Percentiles rank a stretch among this genome's conserved stretches.
phyloP scores from a whole-genome alignment of 2,888 invertebrate species.

The Lypha dubia region DNA sequence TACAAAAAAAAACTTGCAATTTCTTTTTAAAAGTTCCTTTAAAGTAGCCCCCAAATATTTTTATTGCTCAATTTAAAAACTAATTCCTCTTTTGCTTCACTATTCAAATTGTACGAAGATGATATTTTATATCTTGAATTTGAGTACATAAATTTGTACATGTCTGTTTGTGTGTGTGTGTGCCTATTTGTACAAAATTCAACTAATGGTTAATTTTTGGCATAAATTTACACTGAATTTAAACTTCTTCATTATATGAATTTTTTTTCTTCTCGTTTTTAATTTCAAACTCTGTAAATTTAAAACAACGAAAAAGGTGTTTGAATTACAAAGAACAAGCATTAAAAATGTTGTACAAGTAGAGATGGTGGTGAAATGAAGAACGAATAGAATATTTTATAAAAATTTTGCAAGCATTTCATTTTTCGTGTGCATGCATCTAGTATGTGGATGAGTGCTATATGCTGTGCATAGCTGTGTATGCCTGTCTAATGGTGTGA shows the following conservation, averaged over 20 bases:
- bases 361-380: background rate
- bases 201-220: slow-evolving; percentile 64
- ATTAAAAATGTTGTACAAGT: background rate
- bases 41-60: background rate
- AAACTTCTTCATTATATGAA: slow-evolving; percentile 75
- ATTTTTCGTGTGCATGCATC: slow-evolving; percentile 21
- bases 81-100: background rate
- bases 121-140: background rate
- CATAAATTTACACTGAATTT: slow-evolving; percentile 75
- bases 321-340: background rate
- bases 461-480: background rate
- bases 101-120: background rate
- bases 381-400: slow-evolving; percentile 37
- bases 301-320: background rate
- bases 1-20: no score
- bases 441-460: no score
- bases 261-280: slow-evolving; percentile 4
- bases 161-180: no score
- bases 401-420: slow-evolving; percentile 11
- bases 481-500: slow-evolving; percentile 57
- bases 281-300: background rate
- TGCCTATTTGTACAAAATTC: background rate
- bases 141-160: background rate
- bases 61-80: background rate
- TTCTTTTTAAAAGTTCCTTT: no score